These are phyloP conservation scores for Gymnogyps californianus DNA, from an alignment of 2,113 vertebrate genomes.

Conservation along the genomic window DNA sequence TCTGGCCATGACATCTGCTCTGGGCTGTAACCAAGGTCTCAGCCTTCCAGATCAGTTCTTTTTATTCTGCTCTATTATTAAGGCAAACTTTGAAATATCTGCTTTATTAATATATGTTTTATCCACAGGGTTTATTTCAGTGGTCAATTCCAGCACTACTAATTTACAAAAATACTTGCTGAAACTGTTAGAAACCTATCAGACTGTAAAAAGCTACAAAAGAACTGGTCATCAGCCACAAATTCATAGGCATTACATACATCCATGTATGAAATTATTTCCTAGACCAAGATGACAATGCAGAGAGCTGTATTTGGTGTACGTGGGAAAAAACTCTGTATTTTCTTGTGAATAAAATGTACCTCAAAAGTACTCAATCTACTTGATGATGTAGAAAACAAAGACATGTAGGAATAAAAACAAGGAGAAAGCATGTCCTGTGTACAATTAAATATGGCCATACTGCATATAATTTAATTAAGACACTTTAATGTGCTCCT, in stretches of 20 bases:
- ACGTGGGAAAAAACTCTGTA: not conserved
- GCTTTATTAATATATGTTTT: not conserved
- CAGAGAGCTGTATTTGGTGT: not conserved
- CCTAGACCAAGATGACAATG: not conserved
- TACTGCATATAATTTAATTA: constrained; percentile 6
- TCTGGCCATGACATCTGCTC: not conserved
- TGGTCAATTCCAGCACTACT: not conserved
- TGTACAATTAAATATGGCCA: not conserved
- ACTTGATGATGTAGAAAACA: not conserved
- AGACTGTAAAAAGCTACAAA: not conserved
- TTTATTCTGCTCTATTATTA: not conserved
- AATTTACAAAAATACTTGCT: not conserved
- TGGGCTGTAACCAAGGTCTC: not conserved
- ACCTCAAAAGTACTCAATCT: not conserved
- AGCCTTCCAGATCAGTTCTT: not conserved
- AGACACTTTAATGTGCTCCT: constrained; percentile 2
- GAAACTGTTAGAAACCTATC: not conserved
- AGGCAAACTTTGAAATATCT: not conserved
- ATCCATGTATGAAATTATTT: not conserved
- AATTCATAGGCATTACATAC: not conserved
- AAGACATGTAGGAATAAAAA: not conserved
- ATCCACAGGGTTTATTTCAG: not conserved
- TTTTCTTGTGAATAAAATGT: not conserved
- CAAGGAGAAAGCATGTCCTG: not conserved
- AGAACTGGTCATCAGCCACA: not conserved